A percentile compares a stretch with the other conserved stretches of the same genome.
Evolutionary conservation across 2,113 vertebrate species (phyloP).

Genomic region (Gymnocephalus cernua): DNA sequence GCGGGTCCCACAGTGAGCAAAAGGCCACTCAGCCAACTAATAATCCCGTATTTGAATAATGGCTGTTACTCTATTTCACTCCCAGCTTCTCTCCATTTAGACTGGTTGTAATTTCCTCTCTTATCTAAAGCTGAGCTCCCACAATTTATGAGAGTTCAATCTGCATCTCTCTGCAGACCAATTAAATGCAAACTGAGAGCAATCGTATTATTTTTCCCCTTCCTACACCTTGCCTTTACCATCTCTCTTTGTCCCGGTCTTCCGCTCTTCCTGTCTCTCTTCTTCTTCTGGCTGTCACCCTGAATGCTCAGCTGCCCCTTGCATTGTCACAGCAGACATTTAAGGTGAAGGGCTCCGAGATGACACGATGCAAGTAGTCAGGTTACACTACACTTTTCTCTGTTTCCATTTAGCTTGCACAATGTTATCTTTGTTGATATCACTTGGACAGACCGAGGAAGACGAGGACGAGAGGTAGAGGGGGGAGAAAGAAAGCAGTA

Average conservation of each 20-base stretch:
- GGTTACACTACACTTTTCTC: constrained; percentile 52
- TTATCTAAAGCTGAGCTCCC: constrained; percentile 62
- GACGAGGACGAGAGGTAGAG: background rate
- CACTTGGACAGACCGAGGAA: constrained; percentile 17
- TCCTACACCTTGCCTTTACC: constrained; percentile 10
- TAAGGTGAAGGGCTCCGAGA: constrained; percentile 42
- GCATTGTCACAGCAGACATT: constrained; percentile 58
- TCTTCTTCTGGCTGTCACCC: constrained; percentile 29
- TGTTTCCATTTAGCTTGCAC: constrained; percentile 54
- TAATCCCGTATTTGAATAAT: constrained; percentile 77
- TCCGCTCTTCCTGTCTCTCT: background rate
- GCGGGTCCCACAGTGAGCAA: constrained; percentile 46
- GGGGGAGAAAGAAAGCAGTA: background rate
- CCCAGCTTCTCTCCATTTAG: constrained; percentile 68
- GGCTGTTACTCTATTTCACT: constrained; percentile 69
- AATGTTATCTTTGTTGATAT: constrained; percentile 37
- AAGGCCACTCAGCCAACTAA: constrained; percentile 73
- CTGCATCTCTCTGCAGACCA: constrained; percentile 61
- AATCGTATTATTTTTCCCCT: constrained; percentile 34
- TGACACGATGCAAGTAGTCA: constrained; percentile 57
- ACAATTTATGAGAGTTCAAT: constrained; percentile 66
- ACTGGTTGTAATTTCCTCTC: constrained; percentile 71
- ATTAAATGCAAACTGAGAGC: constrained; percentile 62
- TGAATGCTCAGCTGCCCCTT: constrained; percentile 10
- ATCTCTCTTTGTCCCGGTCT: constrained; percentile 19